These are phyloP conservation scores for Melieria omissa DNA, from an alignment of 2,888 invertebrate species.

Conservation along the genomic window DNA sequence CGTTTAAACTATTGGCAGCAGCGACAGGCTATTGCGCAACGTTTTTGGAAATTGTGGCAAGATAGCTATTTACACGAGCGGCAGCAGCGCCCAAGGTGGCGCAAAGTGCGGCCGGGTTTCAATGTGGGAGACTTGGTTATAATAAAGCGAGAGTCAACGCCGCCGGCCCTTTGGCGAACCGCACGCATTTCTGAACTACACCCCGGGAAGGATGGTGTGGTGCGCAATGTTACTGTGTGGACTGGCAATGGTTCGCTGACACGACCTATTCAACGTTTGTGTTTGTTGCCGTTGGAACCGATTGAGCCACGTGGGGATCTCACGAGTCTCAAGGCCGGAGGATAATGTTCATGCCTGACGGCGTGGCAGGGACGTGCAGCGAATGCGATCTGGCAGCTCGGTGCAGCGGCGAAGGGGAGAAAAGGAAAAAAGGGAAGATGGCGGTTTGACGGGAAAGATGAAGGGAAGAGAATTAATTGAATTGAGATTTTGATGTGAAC, in stretches of 20 bases:
- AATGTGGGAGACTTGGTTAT: slow-evolving; percentile 32
- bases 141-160: slow-evolving; percentile 21
- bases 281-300: slow-evolving; percentile 21
- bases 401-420: too few relatives aligned
- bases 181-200: slow-evolving; percentile 19
- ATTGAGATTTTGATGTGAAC: too few relatives aligned
- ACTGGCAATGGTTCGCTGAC: slow-evolving; percentile 9
- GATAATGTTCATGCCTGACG: background rate
- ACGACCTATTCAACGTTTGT: slow-evolving; percentile 17
- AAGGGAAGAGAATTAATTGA: too few relatives aligned
- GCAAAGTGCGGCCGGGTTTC: slow-evolving; percentile 32
- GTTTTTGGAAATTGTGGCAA: slow-evolving; percentile 41
- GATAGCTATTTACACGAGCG: slow-evolving; percentile 33
- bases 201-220: slow-evolving; percentile 19
- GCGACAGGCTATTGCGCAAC: too few relatives aligned
- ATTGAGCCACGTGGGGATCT: slow-evolving; percentile 20
- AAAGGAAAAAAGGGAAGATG: too few relatives aligned
- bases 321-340: slow-evolving; percentile 28
- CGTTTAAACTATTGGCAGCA: too few relatives aligned
- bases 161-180: slow-evolving; percentile 28
- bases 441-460: too few relatives aligned
- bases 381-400: too few relatives aligned
- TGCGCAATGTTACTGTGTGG: slow-evolving; percentile 24
- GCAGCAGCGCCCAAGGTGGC: slow-evolving; percentile 37
- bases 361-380: too few relatives aligned